Percentiles rank a stretch among this genome's conserved stretches.
phyloP scores from a whole-genome alignment of 2,797 vertebrate species.

The Cynopterus sphinx region DNA sequence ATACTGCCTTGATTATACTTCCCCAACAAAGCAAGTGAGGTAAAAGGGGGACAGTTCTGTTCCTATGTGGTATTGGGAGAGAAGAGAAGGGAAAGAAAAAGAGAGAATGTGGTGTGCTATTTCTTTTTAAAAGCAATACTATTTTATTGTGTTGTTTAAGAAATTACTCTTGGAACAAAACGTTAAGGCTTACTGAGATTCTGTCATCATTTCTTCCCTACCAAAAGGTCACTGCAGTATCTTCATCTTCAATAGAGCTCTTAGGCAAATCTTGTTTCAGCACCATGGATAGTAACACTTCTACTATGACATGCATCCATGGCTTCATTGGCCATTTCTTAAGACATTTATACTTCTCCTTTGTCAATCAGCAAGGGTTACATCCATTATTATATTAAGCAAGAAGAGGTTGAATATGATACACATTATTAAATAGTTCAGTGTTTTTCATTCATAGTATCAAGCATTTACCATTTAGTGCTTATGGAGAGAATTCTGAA shows the following conservation, averaged over 20 bases:
- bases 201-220: constrained; percentile 40
- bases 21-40: neutral
- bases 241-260: constrained; percentile 68
- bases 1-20: neutral
- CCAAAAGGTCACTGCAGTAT: constrained; percentile 37
- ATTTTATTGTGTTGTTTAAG: neutral
- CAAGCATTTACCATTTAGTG: neutral
- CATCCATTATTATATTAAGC: neutral
- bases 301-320: rapidly evolving
- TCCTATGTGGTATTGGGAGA: neutral
- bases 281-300: constrained; percentile 64
- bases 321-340: neutral
- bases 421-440: neutral
- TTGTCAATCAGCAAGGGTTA: neutral
- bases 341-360: neutral
- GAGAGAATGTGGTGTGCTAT: neutral
- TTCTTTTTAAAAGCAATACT: constrained; percentile 20
- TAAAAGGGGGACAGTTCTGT: neutral
- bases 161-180: neutral
- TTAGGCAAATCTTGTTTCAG: constrained; percentile 46
- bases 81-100: neutral
- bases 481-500: neutral
- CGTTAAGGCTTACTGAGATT: constrained; percentile 78
- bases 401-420: neutral
- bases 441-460: neutral